phyloP scores from a whole-genome alignment of 2,888 invertebrate genomes.

The Chelonus formosanus region DNA sequence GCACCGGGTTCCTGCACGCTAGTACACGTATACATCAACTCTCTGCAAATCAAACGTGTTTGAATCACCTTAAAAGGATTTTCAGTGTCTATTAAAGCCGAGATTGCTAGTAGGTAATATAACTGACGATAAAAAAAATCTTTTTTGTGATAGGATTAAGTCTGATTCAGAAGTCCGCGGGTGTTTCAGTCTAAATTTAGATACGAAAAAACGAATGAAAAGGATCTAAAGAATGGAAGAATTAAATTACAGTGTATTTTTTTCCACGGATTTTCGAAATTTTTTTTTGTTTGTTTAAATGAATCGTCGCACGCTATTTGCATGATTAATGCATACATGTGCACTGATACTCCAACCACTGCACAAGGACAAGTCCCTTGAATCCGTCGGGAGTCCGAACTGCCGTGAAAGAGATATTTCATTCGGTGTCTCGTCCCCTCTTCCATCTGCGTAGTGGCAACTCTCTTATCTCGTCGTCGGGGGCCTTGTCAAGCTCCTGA shows the following conservation, averaged over 20 bases:
- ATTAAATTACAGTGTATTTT: neutral
- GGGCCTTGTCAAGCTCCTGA: slow-evolving; percentile 33
- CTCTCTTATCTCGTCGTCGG: slow-evolving; percentile 47
- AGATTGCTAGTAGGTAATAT: too few relatives aligned
- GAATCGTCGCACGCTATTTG: slow-evolving; percentile 43
- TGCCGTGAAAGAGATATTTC: slow-evolving; percentile 57
- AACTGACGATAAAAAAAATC: too few relatives aligned
- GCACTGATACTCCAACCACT: neutral
- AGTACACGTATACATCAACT: neutral
- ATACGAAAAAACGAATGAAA: too few relatives aligned
- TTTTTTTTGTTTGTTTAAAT: neutral
- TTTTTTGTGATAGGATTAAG: too few relatives aligned
- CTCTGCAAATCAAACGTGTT: neutral
- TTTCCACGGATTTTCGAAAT: slow-evolving; percentile 20
- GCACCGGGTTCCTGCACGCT: too few relatives aligned
- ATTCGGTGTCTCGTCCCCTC: slow-evolving; percentile 45
- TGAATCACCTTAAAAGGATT: slow-evolving; percentile 6
- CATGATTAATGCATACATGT: slow-evolving; percentile 57
- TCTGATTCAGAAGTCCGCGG: too few relatives aligned
- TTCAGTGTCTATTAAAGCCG: slow-evolving; percentile 8
- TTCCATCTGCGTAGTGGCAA: slow-evolving; percentile 33
- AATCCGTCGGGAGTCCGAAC: slow-evolving; percentile 32
- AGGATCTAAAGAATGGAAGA: too few relatives aligned
- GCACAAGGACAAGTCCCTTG: slow-evolving; percentile 9
- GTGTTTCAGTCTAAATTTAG: too few relatives aligned